Conservation (phyloP, 2,797 vertebrate species). For the Dryobates pubescens region DNA sequence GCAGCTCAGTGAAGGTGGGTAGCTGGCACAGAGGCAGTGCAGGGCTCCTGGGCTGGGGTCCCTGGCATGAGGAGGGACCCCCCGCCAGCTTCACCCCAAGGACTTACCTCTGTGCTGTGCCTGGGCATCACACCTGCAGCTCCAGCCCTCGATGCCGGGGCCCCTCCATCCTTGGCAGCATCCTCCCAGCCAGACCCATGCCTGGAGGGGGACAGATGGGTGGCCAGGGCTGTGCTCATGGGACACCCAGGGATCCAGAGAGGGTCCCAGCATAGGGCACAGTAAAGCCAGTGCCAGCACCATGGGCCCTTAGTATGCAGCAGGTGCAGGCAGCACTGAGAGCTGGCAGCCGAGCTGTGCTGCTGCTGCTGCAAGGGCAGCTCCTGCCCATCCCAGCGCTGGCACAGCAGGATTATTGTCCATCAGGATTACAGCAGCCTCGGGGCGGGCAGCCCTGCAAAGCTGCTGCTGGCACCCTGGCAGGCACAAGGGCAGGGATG, state of each 20-base stretch:
- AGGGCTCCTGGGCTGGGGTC: neutral
- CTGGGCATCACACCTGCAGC: accelerated
- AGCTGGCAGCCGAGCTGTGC: neutral
- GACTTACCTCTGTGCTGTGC: neutral
- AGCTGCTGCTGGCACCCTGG: neutral
- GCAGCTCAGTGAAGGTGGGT: accelerated
- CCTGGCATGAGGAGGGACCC: too few species aligned
- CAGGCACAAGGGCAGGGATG: neutral
- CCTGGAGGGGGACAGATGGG: too few species aligned
- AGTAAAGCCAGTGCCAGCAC: neutral
- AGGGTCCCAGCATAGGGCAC: neutral
- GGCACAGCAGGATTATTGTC: slow-evolving; percentile 1
- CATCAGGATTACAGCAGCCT: neutral
- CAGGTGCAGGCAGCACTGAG: neutral
- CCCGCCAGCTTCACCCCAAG: neutral
- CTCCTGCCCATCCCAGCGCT: neutral
- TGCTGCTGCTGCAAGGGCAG: neutral
- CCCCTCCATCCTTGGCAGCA: neutral
- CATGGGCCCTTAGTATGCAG: neutral
- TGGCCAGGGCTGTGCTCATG: too few species aligned
- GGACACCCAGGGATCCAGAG: neutral
- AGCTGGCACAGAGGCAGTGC: neutral
- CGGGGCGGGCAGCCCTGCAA: neutral
- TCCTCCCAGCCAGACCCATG: accelerated
- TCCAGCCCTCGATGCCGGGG: neutral